Evolutionary conservation across 2,888 invertebrate genomes (phyloP).

Genomic region (Ypsolopha scabrella): DNA sequence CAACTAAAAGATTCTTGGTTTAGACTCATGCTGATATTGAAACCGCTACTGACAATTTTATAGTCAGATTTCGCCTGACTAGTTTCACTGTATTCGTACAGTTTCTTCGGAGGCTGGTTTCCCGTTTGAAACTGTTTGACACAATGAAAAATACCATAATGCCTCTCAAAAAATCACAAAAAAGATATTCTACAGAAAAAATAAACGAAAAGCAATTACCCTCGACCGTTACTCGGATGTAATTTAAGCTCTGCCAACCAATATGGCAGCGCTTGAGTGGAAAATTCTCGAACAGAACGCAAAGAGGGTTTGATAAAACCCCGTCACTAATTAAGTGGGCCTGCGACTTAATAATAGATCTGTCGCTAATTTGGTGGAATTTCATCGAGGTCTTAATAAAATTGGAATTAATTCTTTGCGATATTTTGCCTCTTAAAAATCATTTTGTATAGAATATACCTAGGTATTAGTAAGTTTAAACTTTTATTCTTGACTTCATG

Average conservation of each 20-base stretch:
- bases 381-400: conserved; percentile 36
- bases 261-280: conserved; percentile 49
- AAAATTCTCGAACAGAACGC: conserved; percentile 47
- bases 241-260: conserved; percentile 48
- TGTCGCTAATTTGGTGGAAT: conserved; percentile 61
- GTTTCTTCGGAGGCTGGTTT: too few species aligned
- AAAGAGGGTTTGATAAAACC: conserved; percentile 63
- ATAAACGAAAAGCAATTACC: conserved; percentile 2
- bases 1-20: too few species aligned
- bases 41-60: too few species aligned
- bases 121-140: too few species aligned
- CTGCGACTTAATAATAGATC: conserved; percentile 61
- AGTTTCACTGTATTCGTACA: too few species aligned
- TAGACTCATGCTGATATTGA: too few species aligned
- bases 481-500: too few species aligned
- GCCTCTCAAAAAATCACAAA: background rate
- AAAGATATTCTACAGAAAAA: background rate
- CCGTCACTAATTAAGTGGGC: conserved; percentile 65
- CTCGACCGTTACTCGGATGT: conserved; percentile 33
- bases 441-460: too few species aligned
- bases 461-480: too few species aligned
- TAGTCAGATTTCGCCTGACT: too few species aligned
- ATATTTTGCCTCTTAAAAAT: too few species aligned
- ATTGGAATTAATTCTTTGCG: background rate
- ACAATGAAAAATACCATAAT: too few species aligned